phyloP scores from a whole-genome alignment of 1,140 invertebrate species.

The Leptoteleia sp. region DNA sequence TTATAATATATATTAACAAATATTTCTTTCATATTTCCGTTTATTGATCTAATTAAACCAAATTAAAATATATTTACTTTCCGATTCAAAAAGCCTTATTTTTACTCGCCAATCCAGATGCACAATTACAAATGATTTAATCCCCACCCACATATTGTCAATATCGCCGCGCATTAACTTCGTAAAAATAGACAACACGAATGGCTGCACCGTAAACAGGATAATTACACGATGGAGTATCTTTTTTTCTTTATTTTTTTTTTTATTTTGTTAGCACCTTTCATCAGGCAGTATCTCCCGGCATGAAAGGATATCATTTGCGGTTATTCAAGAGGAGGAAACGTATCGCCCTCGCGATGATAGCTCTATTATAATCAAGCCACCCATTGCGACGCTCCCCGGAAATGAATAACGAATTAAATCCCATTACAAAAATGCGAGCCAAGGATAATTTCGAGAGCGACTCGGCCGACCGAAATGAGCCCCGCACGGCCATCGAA shows the following conservation, averaged over 20 bases:
- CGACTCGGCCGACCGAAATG: conserved; percentile 9
- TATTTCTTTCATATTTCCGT: too few species aligned
- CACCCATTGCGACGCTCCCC: conserved; percentile 75
- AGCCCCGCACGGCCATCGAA: conserved; percentile 34
- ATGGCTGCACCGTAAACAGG: conserved; percentile 67
- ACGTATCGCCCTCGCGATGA: conserved; percentile 74
- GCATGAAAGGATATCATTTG: conserved; percentile 76
- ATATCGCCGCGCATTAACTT: too few species aligned
- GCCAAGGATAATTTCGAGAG: conserved; percentile 14
- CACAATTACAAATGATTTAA: too few species aligned
- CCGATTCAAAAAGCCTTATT: too few species aligned
- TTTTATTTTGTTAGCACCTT: conserved; percentile 76
- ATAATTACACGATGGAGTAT: conserved; percentile 78
- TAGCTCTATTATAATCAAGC: conserved; percentile 80
- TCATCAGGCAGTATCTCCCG: conserved; percentile 71
- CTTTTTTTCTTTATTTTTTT: too few species aligned
- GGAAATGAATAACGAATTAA: conserved; percentile 68
- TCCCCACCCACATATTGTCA: too few species aligned
- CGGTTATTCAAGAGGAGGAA: conserved; percentile 76
- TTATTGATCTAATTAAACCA: too few species aligned
- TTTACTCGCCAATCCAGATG: too few species aligned
- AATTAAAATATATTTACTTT: too few species aligned
- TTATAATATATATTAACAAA: too few species aligned
- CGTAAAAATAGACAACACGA: too few species aligned
- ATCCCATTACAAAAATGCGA: conserved; percentile 40